These are phyloP conservation scores for Diarsia dahlii DNA, from an alignment of 2,888 invertebrate species.

Conservation along the genomic window DNA sequence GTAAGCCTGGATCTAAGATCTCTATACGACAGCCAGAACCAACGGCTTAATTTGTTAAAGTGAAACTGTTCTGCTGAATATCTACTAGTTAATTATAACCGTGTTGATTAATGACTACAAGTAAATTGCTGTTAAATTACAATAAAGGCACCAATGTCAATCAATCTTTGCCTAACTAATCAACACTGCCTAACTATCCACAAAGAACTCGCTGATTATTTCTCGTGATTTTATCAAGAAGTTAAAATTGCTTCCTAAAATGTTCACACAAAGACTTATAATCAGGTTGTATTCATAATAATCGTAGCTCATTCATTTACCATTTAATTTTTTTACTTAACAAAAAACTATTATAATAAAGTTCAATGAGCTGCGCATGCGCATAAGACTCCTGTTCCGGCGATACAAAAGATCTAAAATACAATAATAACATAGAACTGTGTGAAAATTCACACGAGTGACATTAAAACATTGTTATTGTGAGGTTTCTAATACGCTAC, in stretches of 20 bases:
- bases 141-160: constrained; percentile 9
- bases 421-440: constrained; percentile 69
- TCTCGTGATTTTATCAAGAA: background rate
- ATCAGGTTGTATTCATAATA: constrained; percentile 15
- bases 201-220: background rate
- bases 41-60: too few relatives aligned
- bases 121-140: background rate
- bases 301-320: constrained; percentile 19
- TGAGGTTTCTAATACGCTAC: constrained; percentile 63
- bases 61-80: background rate
- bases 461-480: constrained; percentile 58
- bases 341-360: constrained; percentile 27
- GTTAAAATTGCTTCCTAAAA: background rate
- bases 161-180: background rate
- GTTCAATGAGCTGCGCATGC: constrained; percentile 53
- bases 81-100: background rate
- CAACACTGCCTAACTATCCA: background rate
- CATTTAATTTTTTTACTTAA: constrained; percentile 12
- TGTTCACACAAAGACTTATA: background rate
- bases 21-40: too few relatives aligned
- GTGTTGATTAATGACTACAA: constrained; percentile 2
- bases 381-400: constrained; percentile 39
- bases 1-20: too few relatives aligned
- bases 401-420: constrained; percentile 68
- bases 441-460: constrained; percentile 77